Base-by-base conservation (phyloP, 2,888 invertebrate genomes). In the Cylloceria caligata region DNA sequence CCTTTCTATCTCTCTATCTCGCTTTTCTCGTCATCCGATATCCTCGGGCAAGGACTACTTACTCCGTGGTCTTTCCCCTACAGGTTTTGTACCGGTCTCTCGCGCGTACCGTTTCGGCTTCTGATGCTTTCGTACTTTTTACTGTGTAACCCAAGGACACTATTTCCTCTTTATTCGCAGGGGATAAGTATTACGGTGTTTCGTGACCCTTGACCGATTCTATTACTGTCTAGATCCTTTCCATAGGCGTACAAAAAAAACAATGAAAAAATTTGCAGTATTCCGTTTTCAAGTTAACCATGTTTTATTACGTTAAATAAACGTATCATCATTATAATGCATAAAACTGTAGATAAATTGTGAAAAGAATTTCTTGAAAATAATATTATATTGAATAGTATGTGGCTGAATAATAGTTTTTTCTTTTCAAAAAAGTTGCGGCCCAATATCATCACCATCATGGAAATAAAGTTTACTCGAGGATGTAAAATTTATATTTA, bases 1-100 rank as follows among this genome's bases (percentile, higher is more conserved):
- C 34, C 65, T 69, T 60, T 81, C 55, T 16, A 27, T 62, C 42
- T 76, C 39, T 64, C 30, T 39, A 19, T 78, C 64, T 42, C 34
- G 7, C 52, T 55, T 73, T 49, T 52, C 73, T 68, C 64, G 81
- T 67, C 82, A 82, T 79, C 45, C 71, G 82, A 82, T 82, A 82
- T 79, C 82, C 72, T 45, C 60, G 62, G 62, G 67, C 79, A 68
- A 68, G 39, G 64, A 79, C 72, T 65, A 65, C 65, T 65, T 65
- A 65, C 65, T 45, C 65, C 64, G 64, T 9, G 55, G 67, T 60
- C 60, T 16, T 9, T 47, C 60, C 68, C 72, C 55, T 68, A 47
- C 42, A 39, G 62, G 68, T 73, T 72, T 49, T 19, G 64, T 65
- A 36, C 55, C 42, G 52, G 77, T 57, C 72, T 76, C 72, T 75